Percentiles rank a stretch among this genome's conserved stretches.
These are phyloP conservation scores for Thalpophila matura DNA, from an alignment of 2,888 invertebrate genomes.

Conservation along the genomic window DNA sequence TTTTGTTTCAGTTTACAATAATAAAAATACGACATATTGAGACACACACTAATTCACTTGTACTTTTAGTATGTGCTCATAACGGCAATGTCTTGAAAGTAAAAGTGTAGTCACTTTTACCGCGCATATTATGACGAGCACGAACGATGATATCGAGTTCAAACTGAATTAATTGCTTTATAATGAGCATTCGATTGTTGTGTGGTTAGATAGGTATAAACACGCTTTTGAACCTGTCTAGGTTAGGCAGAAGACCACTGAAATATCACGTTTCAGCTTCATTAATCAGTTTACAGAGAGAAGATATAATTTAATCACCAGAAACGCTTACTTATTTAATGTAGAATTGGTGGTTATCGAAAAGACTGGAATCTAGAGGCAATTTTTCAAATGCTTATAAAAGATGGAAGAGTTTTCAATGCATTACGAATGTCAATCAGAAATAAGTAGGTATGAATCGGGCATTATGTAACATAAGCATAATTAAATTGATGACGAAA, in stretches of 20 bases:
- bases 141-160: slow-evolving; percentile 46
- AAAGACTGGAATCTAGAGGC: too few relatives aligned
- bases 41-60: slow-evolving; percentile 36
- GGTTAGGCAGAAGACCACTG: too few relatives aligned
- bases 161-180: slow-evolving; percentile 46
- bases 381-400: too few relatives aligned
- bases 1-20: slow-evolving; percentile 25
- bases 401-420: too few relatives aligned
- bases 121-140: slow-evolving; percentile 27
- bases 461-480: slow-evolving; percentile 2
- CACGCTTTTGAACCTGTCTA: background rate
- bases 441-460: too few relatives aligned
- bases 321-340: too few relatives aligned
- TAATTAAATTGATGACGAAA: slow-evolving; percentile 7
- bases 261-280: background rate
- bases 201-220: background rate
- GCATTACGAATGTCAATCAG: too few relatives aligned
- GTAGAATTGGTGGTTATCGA: too few relatives aligned
- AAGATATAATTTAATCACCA: too few relatives aligned
- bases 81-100: slow-evolving; percentile 66
- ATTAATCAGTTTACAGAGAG: too few relatives aligned
- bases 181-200: slow-evolving; percentile 26
- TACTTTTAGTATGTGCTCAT: slow-evolving; percentile 43
- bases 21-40: slow-evolving; percentile 2
- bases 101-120: slow-evolving; percentile 73